Evolutionary conservation across 2,113 vertebrate genomes (phyloP), one percentile per base, ranked within the genome.

Genomic region (Micronycteris hirsuta): DNA sequence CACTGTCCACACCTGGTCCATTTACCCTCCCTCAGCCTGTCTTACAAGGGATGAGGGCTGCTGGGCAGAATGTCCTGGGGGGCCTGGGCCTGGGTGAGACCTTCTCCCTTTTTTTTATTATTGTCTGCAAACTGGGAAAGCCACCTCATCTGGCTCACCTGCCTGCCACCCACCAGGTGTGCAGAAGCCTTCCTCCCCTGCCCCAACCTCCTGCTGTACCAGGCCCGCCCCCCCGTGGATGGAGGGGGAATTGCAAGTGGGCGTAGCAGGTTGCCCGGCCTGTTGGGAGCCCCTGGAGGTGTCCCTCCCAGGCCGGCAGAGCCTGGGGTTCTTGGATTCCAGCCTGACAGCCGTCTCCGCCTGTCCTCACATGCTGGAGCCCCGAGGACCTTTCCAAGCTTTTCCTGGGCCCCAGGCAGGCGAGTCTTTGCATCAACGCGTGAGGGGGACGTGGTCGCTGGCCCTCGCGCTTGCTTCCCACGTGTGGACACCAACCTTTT

Each of bases 391-490:
- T 36, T 24, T 11, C n/a, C 3, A 33, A 47, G 80, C 49, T 41
- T 31, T 5, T 20, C 38, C 49, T 6, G 28, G 16, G 41, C 61
- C 16, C 4, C 15, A 0, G 45, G 10, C 8, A 1, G 58, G 56
- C 15, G 1, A 20, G 36, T 33, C 33, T 38, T 16, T 19, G 71
- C 7, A 0, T 19, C 22, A 4, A 0, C 7, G 22, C 5, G 14
- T n/a, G 15, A 28, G 1, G 9, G 7, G 2, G 41, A 31, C 8
- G 1, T 0, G 17, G n/a, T 36, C 9, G 33, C 2, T 5, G 67
- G 24, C 45, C 67, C 63, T 36, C 3, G 5, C 0, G 0, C 0
- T 5, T 3, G 28, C 47, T 16, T 43, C 63, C 14, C 0, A 0
- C 0, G 0, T 26, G 38, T 15, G 17, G 28, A 43, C 33, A 0